These are phyloP conservation scores for Hippocampus zosterae DNA, from an alignment of 2,113 vertebrate genomes.

Conservation along the genomic window DNA sequence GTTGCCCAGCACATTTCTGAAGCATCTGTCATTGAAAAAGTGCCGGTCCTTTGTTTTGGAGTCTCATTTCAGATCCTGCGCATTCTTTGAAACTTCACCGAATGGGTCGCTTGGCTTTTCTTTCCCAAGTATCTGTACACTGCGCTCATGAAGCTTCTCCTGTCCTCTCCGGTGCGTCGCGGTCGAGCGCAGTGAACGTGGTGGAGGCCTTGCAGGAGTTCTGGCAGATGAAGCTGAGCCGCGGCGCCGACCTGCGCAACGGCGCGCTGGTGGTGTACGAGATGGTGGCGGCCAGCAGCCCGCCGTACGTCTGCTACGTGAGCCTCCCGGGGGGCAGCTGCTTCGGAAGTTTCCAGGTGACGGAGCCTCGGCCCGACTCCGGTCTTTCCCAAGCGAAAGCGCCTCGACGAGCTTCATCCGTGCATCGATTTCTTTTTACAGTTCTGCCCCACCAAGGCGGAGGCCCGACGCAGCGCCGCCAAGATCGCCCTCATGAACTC, in stretches of 20 bases:
- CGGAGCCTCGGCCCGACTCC: not conserved
- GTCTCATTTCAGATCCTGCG: no score
- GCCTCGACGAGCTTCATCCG: not conserved
- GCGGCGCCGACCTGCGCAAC: constrained; percentile 92
- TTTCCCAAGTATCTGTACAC: no score
- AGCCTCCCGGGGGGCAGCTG: constrained; percentile 96
- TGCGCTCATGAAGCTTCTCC: not conserved
- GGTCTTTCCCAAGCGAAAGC: not conserved
- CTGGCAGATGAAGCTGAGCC: constrained; percentile 98
- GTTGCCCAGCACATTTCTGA: no score
- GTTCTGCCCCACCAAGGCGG: constrained; percentile 97
- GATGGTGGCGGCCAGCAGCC: constrained; percentile 92
- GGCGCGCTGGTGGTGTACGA: constrained; percentile 97
- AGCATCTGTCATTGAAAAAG: no score
- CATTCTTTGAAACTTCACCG: no score
- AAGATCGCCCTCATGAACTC: constrained; percentile 99
- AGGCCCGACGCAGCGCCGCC: constrained; percentile 89
- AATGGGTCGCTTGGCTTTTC: no score
- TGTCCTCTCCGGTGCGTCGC: not conserved
- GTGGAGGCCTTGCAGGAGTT: constrained; percentile 98
- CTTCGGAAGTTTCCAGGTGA: constrained; percentile 97
- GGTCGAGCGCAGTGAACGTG: constrained; percentile 81
- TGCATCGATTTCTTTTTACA: constrained; percentile 41
- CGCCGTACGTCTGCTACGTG: constrained; percentile 94
- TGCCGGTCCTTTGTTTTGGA: no score